A percentile compares a stretch with the other conserved stretches of the same genome.
phyloP scores from a whole-genome alignment of 1,140 invertebrate genomes.

The Drosophila murphyi region DNA sequence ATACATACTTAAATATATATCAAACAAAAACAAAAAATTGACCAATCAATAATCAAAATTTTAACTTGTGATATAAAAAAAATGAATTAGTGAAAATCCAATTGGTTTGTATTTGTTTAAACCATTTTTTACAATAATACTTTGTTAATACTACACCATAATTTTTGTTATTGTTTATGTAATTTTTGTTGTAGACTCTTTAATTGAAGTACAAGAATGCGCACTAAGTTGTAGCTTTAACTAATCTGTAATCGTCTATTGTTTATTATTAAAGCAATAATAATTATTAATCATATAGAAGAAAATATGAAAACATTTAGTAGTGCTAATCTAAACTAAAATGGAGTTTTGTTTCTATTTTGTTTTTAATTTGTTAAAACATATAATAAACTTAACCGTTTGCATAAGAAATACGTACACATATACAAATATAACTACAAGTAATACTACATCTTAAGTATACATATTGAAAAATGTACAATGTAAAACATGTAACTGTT shows the following conservation, averaged over 20 bases:
- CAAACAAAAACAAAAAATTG: slow-evolving; percentile 62
- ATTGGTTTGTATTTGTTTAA: slow-evolving; percentile 54
- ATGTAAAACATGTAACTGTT: slow-evolving; percentile 80
- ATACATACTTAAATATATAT: slow-evolving; percentile 40
- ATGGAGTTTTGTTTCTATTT: slow-evolving; percentile 33
- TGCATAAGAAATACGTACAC: slow-evolving; percentile 45
- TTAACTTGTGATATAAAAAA: slow-evolving; percentile 83
- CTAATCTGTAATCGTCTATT: slow-evolving; percentile 56
- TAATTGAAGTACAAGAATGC: slow-evolving; percentile 71
- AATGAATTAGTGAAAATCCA: slow-evolving; percentile 48
- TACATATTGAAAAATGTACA: slow-evolving; percentile 75
- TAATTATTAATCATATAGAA: slow-evolving; percentile 40
- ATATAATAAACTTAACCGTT: slow-evolving; percentile 51
- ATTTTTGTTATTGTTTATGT: slow-evolving; percentile 69
- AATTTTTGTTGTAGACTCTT: slow-evolving; percentile 68
- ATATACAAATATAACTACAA: slow-evolving; percentile 61
- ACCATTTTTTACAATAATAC: slow-evolving; percentile 20
- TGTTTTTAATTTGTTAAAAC: slow-evolving; percentile 55
- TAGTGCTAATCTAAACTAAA: slow-evolving; percentile 46
- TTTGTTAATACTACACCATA: slow-evolving; percentile 35
- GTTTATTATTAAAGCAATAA: slow-evolving; percentile 58
- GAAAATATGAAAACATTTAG: slow-evolving; percentile 37
- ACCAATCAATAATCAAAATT: slow-evolving; percentile 84
- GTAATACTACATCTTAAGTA: slow-evolving; percentile 66
- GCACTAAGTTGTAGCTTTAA: slow-evolving; percentile 82